Base-by-base conservation (phyloP, 2,888 invertebrate species). In the Lithosia quadra region DNA sequence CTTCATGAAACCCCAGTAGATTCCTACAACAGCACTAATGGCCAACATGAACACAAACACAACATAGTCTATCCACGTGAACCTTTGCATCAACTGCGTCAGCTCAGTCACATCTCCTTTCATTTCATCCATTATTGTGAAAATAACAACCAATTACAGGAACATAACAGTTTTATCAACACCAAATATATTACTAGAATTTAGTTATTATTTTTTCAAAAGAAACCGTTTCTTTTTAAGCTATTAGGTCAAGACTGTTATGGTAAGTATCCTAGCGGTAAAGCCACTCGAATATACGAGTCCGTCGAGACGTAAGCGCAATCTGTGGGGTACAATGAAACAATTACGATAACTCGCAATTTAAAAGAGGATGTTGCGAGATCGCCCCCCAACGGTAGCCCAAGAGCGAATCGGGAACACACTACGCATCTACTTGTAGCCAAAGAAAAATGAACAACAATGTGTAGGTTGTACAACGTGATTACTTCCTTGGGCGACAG, bases 1-100 rank as follows among this genome's bases (percentile, higher is more conserved):
- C 86, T 97, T 96, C 86, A 96, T 95, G 76, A 97, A 96, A 1
- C 97, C 98, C 91, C 97, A 98, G 86, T 97, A 98, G n/a, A 98
- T 90, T 0, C 98, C 98, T 60, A 98, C 97, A 15, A 95, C 91
- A 0, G 98, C 96, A 89, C 98, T 98, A 53, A 97, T 95, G 18
- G 96, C 92, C 80, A 98, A 90, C 98, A 98, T 98, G 0, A 96
- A 84, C 68, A 96, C 95, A 88, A 98, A 98, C 77, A 98, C 97
- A 1, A 96, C 86, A 90, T 98, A 98, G 88, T 98, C 98, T 64
- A 95, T 95, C 95, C 96, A 96, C 18, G 96, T 96, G 83, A 97
- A 97, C 77, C 94, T 95, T 83, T 96, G 96, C 91, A 97, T 91
- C 63, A 95, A 90, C 64, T 86, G 85, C 79, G 94, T 90, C 80